Evolutionary conservation across 2,888 invertebrate genomes (phyloP), one percentile per base, ranked within the genome.

Genomic region (Habroteleia sp.): DNA sequence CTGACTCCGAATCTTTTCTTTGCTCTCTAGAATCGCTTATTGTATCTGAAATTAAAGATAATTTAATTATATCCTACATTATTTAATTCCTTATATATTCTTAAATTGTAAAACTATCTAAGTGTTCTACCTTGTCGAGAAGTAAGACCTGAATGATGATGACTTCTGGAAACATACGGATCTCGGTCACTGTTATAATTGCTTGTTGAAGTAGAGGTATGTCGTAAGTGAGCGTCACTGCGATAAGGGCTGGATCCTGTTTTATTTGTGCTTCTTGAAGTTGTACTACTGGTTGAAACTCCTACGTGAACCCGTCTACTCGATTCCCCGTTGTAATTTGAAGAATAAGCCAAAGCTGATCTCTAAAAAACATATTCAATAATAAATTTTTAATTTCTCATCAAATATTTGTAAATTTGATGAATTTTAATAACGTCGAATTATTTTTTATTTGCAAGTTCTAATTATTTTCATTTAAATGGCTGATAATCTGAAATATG

Each of bases 271-370:
- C 97, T 97, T 76, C 97, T 91, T 0, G 97, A 97, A 0, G 98
- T 98, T 0, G 97, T 98, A 71, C 97, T 97, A 0, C 97, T 97
- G 0, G 97, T 96, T 6, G 97, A 97, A 80, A 98, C 97, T 23
- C 97, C 98, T 74, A 97, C 94, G 86, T 96, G 95, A 42, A 95
- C 89, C 78, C 94, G 89, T 29, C 91, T 90, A 16, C 46, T 62
- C 7, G 92, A 91, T 42, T 92, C 92, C 84, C 92, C 92, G 72
- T 95, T 93, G 84, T 96, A 96, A 0, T 96, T 94, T 74, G 96
- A 90, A 1, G 96, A 93, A 85, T 96, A 96, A 0, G 96, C 94
- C 76, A 96, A 89, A 0, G 96, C 95, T 1, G 96, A 96, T 78
- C 96, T 92, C 92, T 91, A 33, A 13, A 62, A 39, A n/a, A n/a